These are phyloP conservation scores for Probaryconus sp. DNA, from an alignment of 1,140 invertebrate species.

Conservation along the genomic window DNA sequence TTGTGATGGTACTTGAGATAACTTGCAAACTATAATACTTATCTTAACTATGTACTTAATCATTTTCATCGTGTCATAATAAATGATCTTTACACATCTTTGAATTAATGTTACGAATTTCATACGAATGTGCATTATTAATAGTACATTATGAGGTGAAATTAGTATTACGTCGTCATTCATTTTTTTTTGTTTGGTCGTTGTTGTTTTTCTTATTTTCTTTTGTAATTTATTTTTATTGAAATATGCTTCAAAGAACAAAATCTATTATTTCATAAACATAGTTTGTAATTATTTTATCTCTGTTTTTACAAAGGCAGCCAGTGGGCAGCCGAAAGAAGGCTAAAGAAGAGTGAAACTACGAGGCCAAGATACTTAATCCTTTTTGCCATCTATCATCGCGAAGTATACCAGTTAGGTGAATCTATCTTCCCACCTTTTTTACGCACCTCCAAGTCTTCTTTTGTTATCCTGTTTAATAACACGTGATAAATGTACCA, in stretches of 20 bases:
- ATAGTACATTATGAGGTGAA: background rate
- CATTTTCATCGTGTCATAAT: constrained; percentile 28
- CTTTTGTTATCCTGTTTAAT: constrained; percentile 77
- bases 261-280: constrained; percentile 34
- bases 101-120: constrained; percentile 9
- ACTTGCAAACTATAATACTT: constrained; percentile 34
- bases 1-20: constrained; percentile 27
- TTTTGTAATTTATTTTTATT: constrained; percentile 12
- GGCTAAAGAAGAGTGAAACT: constrained; percentile 42
- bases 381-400: constrained; percentile 74
- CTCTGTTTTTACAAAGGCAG: constrained; percentile 37
- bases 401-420: constrained; percentile 74
- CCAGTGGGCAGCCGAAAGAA: constrained; percentile 45
- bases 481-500: constrained; percentile 77
- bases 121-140: constrained; percentile 3
- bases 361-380: constrained; percentile 67
- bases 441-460: constrained; percentile 69
- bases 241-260: constrained; percentile 18
- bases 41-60: constrained; percentile 39
- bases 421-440: constrained; percentile 76
- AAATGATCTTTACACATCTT: constrained; percentile 15
- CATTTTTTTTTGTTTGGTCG: no score
- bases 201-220: background rate
- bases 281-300: constrained; percentile 30
- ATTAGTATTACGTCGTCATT: background rate